Conservation (phyloP, 2,797 vertebrate species). For the Sebastes itinus region DNA sequence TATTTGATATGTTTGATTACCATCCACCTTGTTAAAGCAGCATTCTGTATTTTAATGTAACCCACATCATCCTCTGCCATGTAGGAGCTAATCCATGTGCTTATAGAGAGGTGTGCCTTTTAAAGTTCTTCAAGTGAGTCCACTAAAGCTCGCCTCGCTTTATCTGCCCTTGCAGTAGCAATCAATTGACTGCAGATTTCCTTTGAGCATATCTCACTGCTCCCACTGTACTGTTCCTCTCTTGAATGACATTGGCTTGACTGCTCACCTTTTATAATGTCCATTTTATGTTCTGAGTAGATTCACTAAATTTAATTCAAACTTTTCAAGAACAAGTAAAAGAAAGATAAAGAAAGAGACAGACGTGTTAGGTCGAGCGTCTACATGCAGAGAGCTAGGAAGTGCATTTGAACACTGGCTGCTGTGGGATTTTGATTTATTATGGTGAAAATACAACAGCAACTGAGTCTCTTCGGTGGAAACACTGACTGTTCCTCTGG, state of each 20-base stretch:
- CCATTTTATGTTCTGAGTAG: conserved; percentile 1
- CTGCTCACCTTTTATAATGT: background rate
- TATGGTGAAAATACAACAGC: conserved; percentile 13
- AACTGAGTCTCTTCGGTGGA: conserved; percentile 16
- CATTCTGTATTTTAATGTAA: background rate
- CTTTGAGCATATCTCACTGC: conserved; percentile 22
- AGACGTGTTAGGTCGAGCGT: background rate
- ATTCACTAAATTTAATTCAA: background rate
- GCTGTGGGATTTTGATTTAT: conserved; percentile 7
- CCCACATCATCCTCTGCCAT: background rate
- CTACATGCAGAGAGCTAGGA: background rate
- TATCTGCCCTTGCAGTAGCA: conserved; percentile 27
- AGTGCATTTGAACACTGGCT: background rate
- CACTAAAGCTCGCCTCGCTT: conserved; percentile 43
- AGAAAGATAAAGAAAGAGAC: background rate
- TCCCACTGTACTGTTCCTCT: conserved; percentile 10
- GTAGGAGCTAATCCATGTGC: conserved; percentile 16
- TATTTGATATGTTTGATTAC: background rate
- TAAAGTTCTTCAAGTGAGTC: conserved; percentile 52
- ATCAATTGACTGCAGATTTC: conserved; percentile 59
- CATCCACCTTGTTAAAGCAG: background rate
- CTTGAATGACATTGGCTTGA: background rate
- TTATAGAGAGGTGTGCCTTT: conserved; percentile 16
- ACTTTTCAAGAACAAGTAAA: background rate
- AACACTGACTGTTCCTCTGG: conserved; percentile 13